Evolutionary conservation across 2,888 invertebrate genomes (phyloP).

Genomic region (Hyalella azteca): DNA sequence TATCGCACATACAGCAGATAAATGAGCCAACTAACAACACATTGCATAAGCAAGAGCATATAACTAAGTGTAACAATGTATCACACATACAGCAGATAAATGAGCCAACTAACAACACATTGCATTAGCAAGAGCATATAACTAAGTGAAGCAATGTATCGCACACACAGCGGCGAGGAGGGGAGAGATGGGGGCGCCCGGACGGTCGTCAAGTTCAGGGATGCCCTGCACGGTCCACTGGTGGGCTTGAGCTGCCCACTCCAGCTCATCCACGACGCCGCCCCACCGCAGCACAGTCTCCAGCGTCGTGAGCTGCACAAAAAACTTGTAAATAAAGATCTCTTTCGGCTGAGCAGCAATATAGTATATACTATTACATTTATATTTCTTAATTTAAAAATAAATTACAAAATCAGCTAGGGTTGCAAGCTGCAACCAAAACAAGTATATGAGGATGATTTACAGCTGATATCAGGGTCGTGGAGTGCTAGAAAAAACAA

Average conservation of each 20-base stretch:
- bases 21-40: too few relatives aligned
- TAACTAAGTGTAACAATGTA: not conserved
- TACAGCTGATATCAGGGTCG: too few relatives aligned
- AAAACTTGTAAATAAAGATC: not conserved
- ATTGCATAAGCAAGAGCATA: not conserved
- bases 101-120: too few relatives aligned
- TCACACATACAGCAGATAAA: conserved; percentile 36
- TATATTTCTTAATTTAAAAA: too few relatives aligned
- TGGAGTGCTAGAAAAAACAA: too few relatives aligned
- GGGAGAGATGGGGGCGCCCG: conserved; percentile 54
- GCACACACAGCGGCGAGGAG: conserved; percentile 42
- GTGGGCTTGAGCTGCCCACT: conserved; percentile 63
- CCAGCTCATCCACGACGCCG: conserved; percentile 65
- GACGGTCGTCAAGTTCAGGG: conserved; percentile 48
- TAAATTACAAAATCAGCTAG: too few relatives aligned
- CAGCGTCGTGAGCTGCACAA: conserved; percentile 62
- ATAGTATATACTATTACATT: too few relatives aligned
- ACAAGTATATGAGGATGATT: too few relatives aligned
- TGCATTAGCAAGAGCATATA: not conserved
- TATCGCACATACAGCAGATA: not conserved
- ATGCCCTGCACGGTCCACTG: conserved; percentile 61
- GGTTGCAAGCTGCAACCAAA: too few relatives aligned
- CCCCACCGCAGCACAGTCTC: conserved; percentile 64
- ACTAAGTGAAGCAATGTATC: not conserved
- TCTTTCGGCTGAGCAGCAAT: not conserved